Conservation (phyloP, 2,888 invertebrate species). For the Apoderus coryli region DNA sequence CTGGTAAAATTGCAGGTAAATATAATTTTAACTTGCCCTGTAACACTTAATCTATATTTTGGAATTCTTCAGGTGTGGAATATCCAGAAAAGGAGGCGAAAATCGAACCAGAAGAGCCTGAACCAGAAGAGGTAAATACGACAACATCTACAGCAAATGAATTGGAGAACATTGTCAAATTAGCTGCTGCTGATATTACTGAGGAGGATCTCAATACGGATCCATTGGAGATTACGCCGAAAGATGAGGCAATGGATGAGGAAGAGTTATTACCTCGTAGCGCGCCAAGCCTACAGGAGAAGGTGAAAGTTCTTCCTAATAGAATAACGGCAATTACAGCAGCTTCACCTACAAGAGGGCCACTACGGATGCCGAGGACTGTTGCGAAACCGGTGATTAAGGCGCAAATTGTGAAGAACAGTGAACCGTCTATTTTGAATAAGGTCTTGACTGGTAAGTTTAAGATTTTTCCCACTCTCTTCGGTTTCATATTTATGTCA, state of each 20-base stretch:
- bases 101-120: slow-evolving; percentile 23
- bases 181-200: slow-evolving; percentile 29
- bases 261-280: slow-evolving; percentile 8
- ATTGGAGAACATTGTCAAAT: slow-evolving; percentile 28
- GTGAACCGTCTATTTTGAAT: slow-evolving; percentile 28
- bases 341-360: no score
- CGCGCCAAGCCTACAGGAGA: slow-evolving; percentile 7
- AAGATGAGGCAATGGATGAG: slow-evolving; percentile 13
- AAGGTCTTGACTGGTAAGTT: slow-evolving; percentile 27
- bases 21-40: slow-evolving; percentile 19
- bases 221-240: slow-evolving; percentile 4
- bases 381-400: neutral
- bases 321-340: no score
- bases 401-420: slow-evolving; percentile 24
- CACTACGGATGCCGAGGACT: no score
- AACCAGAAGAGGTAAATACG: slow-evolving; percentile 17
- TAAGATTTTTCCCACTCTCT: no score
- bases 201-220: slow-evolving; percentile 23
- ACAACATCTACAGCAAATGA: slow-evolving; percentile 12
- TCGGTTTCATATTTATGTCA: no score
- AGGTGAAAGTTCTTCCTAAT: neutral
- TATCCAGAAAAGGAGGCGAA: slow-evolving; percentile 17
- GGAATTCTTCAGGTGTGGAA: slow-evolving; percentile 19
- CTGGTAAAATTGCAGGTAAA: slow-evolving; percentile 35
- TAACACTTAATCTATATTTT: no score